phyloP scores from a whole-genome alignment of 2,888 invertebrate genomes.

The Eristalinus sepulchralis region DNA sequence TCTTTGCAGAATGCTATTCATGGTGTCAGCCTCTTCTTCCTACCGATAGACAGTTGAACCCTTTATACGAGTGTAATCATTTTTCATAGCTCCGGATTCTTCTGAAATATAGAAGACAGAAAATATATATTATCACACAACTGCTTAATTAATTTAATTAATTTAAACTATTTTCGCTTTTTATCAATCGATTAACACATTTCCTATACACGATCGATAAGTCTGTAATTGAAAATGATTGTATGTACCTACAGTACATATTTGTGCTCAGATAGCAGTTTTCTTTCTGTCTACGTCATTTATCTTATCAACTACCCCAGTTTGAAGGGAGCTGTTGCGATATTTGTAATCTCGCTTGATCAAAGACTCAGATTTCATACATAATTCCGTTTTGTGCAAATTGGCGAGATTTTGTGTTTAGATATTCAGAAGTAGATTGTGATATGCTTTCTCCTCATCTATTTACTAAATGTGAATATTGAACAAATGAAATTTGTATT shows the following conservation, averaged over 20 bases:
- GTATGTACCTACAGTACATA: constrained; percentile 2
- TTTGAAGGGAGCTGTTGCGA: neutral
- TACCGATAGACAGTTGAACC: neutral
- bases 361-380: neutral
- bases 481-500: no score
- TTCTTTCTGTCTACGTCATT: constrained; percentile 1
- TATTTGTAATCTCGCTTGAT: neutral
- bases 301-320: constrained; percentile 9
- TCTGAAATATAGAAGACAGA: constrained; percentile 25
- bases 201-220: constrained; percentile 40
- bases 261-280: constrained; percentile 15
- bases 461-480: no score
- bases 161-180: neutral
- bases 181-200: constrained; percentile 18
- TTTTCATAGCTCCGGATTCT: constrained; percentile 9
- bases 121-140: neutral
- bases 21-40: constrained; percentile 7
- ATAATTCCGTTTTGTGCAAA: neutral
- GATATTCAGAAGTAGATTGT: neutral
- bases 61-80: constrained; percentile 25
- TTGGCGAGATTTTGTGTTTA: neutral
- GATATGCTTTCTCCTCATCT: no score
- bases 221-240: constrained; percentile 50
- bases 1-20: constrained; percentile 63
- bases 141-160: neutral